A percentile compares a stretch with the other conserved stretches of the same genome.
Evolutionary conservation across 2,113 vertebrate genomes (phyloP).

Genomic region (Barbus barbus): DNA sequence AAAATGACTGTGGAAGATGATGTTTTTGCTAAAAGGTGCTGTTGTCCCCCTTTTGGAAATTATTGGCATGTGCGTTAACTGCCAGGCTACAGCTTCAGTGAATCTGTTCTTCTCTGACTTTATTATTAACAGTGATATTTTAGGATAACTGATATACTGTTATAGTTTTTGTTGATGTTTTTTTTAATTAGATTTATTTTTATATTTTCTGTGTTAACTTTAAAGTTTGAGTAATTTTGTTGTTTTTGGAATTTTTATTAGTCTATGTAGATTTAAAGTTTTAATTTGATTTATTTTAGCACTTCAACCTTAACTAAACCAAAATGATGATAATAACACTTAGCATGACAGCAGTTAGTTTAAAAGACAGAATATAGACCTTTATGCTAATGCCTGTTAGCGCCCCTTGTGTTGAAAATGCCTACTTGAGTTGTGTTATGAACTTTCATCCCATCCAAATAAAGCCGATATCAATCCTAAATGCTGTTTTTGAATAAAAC

Average conservation of each 20-base stretch:
- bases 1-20: neutral
- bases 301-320: too few species aligned
- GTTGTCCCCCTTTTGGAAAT: neutral
- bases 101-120: neutral
- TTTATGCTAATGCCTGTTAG: neutral
- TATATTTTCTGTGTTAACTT: too few species aligned
- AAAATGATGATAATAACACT: too few species aligned
- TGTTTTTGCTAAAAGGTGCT: neutral
- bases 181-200: too few species aligned
- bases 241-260: too few species aligned
- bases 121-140: too few species aligned
- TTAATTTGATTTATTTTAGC: too few species aligned
- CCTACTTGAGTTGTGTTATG: neutral
- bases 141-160: neutral
- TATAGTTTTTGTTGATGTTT: neutral
- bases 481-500: neutral
- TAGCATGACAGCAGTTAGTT: neutral
- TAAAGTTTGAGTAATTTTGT: too few species aligned
- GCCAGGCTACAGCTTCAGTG: neutral
- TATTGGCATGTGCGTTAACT: neutral
- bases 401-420: neutral
- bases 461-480: neutral
- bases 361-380: neutral
- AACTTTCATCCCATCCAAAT: neutral
- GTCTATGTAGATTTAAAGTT: too few species aligned